phyloP scores from a whole-genome alignment of 1,140 invertebrate species.

The Halotydeus destructor region DNA sequence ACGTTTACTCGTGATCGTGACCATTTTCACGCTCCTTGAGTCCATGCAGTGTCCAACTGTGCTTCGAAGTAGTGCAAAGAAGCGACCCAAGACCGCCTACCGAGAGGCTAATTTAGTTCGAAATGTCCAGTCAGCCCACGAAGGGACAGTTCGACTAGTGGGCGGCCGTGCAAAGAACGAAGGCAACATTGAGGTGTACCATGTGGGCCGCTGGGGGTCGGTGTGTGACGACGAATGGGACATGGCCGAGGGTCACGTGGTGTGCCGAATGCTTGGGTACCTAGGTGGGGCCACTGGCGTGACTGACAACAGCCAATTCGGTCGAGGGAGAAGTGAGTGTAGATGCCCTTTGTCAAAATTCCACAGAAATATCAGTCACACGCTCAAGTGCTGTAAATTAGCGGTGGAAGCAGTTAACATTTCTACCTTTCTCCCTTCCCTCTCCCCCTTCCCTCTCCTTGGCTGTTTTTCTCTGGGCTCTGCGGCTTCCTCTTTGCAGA shows the following conservation, averaged over 20 bases:
- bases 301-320: slow-evolving; percentile 51
- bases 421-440: no score
- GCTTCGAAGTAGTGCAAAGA: no score
- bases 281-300: slow-evolving; percentile 25
- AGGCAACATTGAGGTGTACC: slow-evolving; percentile 74
- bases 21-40: no score
- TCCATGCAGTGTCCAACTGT: no score
- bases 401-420: no score
- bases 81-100: no score
- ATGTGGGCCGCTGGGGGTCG: slow-evolving; percentile 61
- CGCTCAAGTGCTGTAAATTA: not conserved
- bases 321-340: slow-evolving; percentile 45
- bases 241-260: slow-evolving; percentile 48
- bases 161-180: slow-evolving; percentile 18
- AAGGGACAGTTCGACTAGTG: slow-evolving; percentile 20
- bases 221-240: slow-evolving; percentile 88
- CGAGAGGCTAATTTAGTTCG: no score
- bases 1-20: no score
- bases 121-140: slow-evolving; percentile 6
- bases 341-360: not conserved
- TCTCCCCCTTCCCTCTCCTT: not conserved
- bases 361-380: not conserved
- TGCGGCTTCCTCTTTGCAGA: slow-evolving; percentile 29
- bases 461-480: no score
- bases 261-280: slow-evolving; percentile 57